Conservation (phyloP, 2,797 vertebrate genomes). For the Oreochromis grahami region DNA sequence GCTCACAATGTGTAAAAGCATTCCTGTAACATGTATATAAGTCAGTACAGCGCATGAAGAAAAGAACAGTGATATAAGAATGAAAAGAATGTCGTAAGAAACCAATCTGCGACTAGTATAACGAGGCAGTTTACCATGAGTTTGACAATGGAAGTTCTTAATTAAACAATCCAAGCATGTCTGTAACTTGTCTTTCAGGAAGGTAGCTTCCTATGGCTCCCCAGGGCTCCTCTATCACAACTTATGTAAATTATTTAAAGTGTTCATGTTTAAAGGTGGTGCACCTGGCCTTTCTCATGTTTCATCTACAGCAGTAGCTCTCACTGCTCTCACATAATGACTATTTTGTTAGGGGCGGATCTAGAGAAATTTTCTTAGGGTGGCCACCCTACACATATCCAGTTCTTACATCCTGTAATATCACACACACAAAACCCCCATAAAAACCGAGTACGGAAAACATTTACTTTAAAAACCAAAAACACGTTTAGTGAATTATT, state of each 20-base stretch:
- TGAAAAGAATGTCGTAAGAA: not conserved
- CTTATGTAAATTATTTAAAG: not conserved
- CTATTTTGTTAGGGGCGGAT: not conserved
- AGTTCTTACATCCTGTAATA: fast-evolving
- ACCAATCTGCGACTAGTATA: not conserved
- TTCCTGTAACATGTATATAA: not conserved
- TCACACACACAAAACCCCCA: no score
- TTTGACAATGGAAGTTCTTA: not conserved
- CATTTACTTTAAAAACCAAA: no score
- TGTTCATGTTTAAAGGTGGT: not conserved
- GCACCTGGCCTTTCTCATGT: not conserved
- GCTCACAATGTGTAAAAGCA: not conserved
- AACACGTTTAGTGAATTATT: no score
- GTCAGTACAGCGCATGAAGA: not conserved
- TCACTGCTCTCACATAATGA: not conserved
- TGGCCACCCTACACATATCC: not conserved
- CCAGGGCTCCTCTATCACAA: not conserved
- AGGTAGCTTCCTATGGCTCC: not conserved
- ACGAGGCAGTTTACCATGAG: not conserved
- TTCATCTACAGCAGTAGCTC: not conserved
- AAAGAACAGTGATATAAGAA: not conserved
- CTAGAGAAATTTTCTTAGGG: not conserved
- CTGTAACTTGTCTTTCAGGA: not conserved
- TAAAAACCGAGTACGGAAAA: no score
- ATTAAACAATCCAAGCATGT: not conserved